Evolutionary conservation across 1,140 invertebrate species (phyloP).

Genomic region (Aphelinus atriplicis): DNA sequence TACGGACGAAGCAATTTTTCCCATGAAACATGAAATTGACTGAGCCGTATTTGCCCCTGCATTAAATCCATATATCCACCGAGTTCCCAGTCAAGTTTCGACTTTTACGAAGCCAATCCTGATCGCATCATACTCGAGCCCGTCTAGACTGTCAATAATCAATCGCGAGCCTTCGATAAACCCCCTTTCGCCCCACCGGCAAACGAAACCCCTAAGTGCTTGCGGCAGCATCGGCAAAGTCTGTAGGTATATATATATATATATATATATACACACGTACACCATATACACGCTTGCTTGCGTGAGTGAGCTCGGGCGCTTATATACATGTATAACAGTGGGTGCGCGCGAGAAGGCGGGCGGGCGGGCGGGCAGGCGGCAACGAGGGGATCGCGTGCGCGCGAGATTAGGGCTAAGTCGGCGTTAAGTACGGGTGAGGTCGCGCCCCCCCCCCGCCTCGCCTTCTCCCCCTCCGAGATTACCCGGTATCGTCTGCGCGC

Average conservation of each 20-base stretch:
- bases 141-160: too few species aligned
- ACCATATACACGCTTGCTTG: neutral
- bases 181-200: too few species aligned
- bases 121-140: too few species aligned
- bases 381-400: slow-evolving; percentile 34
- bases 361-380: neutral
- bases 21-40: too few species aligned
- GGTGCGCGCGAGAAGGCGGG: neutral
- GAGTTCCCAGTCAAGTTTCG: neutral
- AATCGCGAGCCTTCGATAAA: too few species aligned
- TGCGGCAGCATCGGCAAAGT: too few species aligned
- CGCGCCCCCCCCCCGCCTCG: neutral
- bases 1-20: too few species aligned
- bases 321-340: neutral
- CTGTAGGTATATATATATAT: too few species aligned
- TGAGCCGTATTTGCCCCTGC: too few species aligned
- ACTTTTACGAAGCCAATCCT: neutral
- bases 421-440: slow-evolving; percentile 12
- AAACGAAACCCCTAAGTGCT: too few species aligned
- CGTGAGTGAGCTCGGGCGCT: neutral
- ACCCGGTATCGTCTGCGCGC: slow-evolving; percentile 12
- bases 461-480: slow-evolving; percentile 10
- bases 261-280: neutral
- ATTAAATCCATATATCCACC: neutral
- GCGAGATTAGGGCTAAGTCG: slow-evolving; percentile 26